A percentile compares a stretch with the other conserved stretches of the same genome.
Conservation (phyloP, 2,888 invertebrate species). For the Drosophila infuscata region DNA sequence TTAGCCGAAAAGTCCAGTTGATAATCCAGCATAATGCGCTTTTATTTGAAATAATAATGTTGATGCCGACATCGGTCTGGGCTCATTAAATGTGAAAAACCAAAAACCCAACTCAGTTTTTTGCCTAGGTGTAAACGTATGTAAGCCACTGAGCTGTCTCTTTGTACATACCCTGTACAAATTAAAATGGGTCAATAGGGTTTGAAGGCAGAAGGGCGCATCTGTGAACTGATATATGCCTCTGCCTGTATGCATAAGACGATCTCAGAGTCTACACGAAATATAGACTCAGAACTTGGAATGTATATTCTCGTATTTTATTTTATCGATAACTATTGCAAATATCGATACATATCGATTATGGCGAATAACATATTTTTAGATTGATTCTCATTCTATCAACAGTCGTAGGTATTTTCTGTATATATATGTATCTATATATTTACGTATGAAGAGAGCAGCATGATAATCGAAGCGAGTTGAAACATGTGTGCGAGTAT, state of each 20-base stretch:
- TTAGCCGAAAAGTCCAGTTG: slow-evolving; percentile 58
- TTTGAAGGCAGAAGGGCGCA: not conserved
- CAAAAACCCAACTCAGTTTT: slow-evolving; percentile 5
- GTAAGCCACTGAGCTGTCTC: slow-evolving; percentile 28
- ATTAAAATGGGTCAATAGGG: not conserved
- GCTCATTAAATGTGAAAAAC: slow-evolving; percentile 70
- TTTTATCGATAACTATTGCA: not conserved
- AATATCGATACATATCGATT: not conserved
- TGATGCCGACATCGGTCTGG: slow-evolving; percentile 76
- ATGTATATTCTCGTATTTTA: not conserved
- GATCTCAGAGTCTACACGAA: not conserved
- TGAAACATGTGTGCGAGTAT: no score
- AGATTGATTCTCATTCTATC: no score
- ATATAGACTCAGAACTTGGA: not conserved
- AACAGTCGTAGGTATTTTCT: not conserved
- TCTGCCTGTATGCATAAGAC: not conserved
- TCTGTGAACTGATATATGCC: no score
- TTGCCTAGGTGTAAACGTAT: slow-evolving; percentile 42
- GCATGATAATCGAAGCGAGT: no score
- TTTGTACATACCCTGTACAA: not conserved
- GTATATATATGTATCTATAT: no score
- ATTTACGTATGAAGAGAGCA: no score
- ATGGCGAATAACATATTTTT: not conserved
- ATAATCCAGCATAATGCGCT: slow-evolving; percentile 83
- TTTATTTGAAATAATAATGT: slow-evolving; percentile 83